Percentiles rank a stretch among this genome's conserved stretches.
Conservation (phyloP, 2,113 vertebrate species). For the Toxotes chatareus region DNA sequence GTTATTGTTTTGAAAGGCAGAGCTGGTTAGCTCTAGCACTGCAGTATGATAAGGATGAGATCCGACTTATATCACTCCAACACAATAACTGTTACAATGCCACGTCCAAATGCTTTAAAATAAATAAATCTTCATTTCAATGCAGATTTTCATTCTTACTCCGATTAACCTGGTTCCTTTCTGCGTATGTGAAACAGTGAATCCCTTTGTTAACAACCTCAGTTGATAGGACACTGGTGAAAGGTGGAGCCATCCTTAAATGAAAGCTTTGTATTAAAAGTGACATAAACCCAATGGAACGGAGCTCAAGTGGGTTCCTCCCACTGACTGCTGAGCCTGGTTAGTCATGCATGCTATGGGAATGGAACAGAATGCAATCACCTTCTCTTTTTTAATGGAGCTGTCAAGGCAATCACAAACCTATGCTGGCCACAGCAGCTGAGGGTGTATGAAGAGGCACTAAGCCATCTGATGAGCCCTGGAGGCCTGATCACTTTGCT, state of each 20-base stretch:
- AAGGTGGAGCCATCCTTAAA: slow-evolving; percentile 56
- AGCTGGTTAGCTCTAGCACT: background rate
- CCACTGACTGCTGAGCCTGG: slow-evolving; percentile 67
- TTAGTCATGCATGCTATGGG: slow-evolving; percentile 78
- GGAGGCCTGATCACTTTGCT: slow-evolving; percentile 62
- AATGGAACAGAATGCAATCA: slow-evolving; percentile 76
- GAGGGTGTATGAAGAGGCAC: slow-evolving; percentile 69
- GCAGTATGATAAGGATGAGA: background rate
- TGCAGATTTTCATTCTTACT: background rate
- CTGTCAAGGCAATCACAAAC: slow-evolving; percentile 78
- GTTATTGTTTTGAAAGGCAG: background rate
- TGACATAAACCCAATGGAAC: slow-evolving; percentile 76
- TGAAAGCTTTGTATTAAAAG: slow-evolving; percentile 74
- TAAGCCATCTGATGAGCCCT: slow-evolving; percentile 72
- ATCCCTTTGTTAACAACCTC: slow-evolving; percentile 55
- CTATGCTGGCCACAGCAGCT: slow-evolving; percentile 50
- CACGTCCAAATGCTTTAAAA: background rate
- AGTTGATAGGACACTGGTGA: slow-evolving; percentile 47
- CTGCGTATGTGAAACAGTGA: slow-evolving; percentile 24
- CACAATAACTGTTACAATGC: background rate
- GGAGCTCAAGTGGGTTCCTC: slow-evolving; percentile 58
- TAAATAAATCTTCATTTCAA: background rate
- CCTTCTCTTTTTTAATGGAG: slow-evolving; percentile 80
- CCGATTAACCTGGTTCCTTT: background rate
- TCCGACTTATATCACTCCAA: background rate